A percentile compares a stretch with the other conserved stretches of the same genome.
phyloP scores from a whole-genome alignment of 2,797 vertebrate genomes.

The Uromys caudimaculatus region DNA sequence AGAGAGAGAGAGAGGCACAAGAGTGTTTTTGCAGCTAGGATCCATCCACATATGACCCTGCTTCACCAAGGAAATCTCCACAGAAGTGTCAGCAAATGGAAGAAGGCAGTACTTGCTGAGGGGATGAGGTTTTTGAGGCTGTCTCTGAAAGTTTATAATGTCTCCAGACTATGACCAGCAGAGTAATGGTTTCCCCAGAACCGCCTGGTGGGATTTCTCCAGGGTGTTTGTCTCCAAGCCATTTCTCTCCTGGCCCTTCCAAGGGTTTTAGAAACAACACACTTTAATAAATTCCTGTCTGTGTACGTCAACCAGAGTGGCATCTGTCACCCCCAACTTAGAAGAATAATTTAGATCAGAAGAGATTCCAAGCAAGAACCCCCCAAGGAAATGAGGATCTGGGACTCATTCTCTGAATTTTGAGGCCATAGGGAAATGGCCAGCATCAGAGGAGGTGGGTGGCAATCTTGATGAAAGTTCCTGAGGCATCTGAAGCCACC shows the following conservation, averaged over 20 bases:
- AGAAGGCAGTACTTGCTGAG: not conserved
- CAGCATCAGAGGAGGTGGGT: not conserved
- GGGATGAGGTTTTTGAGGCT: not conserved
- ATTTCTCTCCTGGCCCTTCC: not conserved
- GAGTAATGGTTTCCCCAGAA: not conserved
- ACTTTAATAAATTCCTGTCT: conserved; percentile 67
- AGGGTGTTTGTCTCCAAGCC: not conserved
- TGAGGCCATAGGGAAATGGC: not conserved
- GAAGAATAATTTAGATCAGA: conserved; percentile 58
- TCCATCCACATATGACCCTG: not conserved
- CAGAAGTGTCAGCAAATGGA: not conserved
- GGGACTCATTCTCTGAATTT: conserved; percentile 53
- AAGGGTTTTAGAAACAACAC: conserved; percentile 47
- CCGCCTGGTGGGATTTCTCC: not conserved
- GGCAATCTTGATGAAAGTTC: too few relatives aligned
- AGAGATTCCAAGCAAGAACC: conserved; percentile 54
- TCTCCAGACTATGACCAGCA: not conserved
- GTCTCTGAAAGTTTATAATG: not conserved
- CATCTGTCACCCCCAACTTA: conserved; percentile 52
- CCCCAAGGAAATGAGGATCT: conserved; percentile 63
- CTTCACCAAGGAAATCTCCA: not conserved
- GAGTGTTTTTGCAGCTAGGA: conserved; percentile 13
- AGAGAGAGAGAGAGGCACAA: not conserved
- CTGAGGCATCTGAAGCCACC: not conserved
- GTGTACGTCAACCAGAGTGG: conserved; percentile 56